Evolutionary conservation across 2,113 vertebrate genomes (phyloP).

Genomic region (Festucalex cinctus): DNA sequence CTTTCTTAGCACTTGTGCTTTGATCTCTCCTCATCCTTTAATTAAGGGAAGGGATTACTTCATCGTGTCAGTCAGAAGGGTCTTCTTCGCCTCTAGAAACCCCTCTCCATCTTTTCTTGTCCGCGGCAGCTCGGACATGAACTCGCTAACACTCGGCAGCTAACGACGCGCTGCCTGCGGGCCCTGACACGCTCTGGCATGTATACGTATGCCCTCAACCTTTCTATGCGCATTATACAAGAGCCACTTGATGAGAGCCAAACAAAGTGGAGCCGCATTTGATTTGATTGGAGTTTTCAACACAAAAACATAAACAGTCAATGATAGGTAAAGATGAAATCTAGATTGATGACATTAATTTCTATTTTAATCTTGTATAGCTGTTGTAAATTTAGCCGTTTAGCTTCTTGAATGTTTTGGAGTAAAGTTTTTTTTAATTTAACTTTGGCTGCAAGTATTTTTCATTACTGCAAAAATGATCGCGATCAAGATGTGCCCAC

Average conservation of each 20-base stretch:
- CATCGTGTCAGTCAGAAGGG: constrained; percentile 23
- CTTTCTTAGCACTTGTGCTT: constrained; percentile 36
- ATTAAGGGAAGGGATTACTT: constrained; percentile 52
- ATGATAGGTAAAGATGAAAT: background rate
- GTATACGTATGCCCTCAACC: constrained; percentile 43
- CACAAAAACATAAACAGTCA: no score
- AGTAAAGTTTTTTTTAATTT: background rate
- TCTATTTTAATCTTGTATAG: background rate
- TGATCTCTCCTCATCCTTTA: constrained; percentile 60
- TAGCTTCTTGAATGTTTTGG: background rate
- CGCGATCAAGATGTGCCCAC: background rate
- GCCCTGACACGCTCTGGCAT: constrained; percentile 50
- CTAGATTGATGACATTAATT: background rate
- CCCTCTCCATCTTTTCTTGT: constrained; percentile 23
- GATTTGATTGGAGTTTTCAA: no score
- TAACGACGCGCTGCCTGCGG: constrained; percentile 24
- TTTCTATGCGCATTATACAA: constrained; percentile 48
- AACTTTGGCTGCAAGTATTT: background rate
- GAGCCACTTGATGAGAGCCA: constrained; percentile 45
- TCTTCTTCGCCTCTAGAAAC: background rate
- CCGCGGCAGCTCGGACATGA: constrained; percentile 53
- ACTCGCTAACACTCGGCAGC: constrained; percentile 40
- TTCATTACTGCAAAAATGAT: background rate
- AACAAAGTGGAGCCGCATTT: constrained; percentile 9
- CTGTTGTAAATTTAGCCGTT: background rate